Conservation (phyloP, 1,140 invertebrate genomes). For the Aethina tumida region DNA sequence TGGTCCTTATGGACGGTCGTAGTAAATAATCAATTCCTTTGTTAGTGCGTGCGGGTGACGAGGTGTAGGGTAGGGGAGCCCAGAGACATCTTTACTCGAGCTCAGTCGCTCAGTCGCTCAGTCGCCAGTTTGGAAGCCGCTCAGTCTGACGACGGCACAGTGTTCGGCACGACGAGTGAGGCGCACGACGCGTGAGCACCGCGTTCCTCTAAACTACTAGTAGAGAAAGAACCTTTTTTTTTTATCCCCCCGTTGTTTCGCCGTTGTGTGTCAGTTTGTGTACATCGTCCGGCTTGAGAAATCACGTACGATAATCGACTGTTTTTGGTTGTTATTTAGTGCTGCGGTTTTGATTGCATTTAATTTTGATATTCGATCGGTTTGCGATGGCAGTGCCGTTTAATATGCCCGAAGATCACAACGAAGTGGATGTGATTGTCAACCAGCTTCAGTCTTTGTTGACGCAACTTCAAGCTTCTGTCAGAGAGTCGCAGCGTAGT, state of each 20-base stretch:
- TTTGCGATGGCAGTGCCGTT: slow-evolving; percentile 37
- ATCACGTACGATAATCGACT: too few species aligned
- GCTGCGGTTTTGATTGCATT: too few species aligned
- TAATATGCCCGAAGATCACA: slow-evolving; percentile 33
- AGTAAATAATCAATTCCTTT: slow-evolving; percentile 6
- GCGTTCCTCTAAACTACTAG: too few species aligned
- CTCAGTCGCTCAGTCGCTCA: neutral
- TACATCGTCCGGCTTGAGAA: too few species aligned
- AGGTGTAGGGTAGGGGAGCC: slow-evolving; percentile 10
- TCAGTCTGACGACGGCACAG: too few species aligned
- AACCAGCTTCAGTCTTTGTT: slow-evolving; percentile 18
- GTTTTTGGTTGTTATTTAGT: too few species aligned
- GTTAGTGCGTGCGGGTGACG: slow-evolving; percentile 10
- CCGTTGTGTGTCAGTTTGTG: too few species aligned
- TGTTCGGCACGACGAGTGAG: too few species aligned
- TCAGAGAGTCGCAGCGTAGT: slow-evolving; percentile 8
- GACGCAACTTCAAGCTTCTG: slow-evolving; percentile 14
- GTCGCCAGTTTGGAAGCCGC: slow-evolving; percentile 8
- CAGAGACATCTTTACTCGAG: slow-evolving; percentile 1
- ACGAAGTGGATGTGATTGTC: slow-evolving; percentile 21
- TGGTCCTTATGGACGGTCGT: slow-evolving; percentile 13
- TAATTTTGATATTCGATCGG: too few species aligned
- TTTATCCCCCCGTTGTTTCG: too few species aligned
- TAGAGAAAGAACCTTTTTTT: too few species aligned
- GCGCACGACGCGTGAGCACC: too few species aligned